These are phyloP conservation scores for Diabrotica balteata DNA, from an alignment of 2,888 invertebrate genomes.

Conservation along the genomic window DNA sequence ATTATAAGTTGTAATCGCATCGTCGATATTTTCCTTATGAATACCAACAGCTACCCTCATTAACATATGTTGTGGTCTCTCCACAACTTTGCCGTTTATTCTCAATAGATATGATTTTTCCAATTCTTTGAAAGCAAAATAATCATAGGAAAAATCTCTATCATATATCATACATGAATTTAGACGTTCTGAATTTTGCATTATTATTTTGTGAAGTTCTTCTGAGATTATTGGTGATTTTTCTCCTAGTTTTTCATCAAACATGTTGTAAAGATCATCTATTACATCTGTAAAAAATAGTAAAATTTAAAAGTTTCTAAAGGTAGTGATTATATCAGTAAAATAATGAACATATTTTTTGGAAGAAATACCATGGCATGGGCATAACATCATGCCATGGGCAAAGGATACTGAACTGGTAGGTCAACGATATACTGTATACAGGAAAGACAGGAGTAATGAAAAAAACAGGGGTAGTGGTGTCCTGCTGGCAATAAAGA, in stretches of 20 bases:
- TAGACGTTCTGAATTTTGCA: conserved; percentile 82
- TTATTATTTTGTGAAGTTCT: conserved; percentile 79
- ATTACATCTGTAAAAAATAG: conserved; percentile 80
- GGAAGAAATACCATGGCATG: no score
- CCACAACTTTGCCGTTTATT: conserved; percentile 89
- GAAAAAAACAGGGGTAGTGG: no score
- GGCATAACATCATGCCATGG: no score
- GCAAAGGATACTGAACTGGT: no score
- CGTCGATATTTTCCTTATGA: conserved; percentile 90
- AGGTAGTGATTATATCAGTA: no score
- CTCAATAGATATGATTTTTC: conserved; percentile 94
- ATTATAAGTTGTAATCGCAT: conserved; percentile 95
- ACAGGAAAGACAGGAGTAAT: no score
- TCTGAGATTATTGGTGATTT: conserved; percentile 87
- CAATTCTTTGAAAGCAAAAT: conserved; percentile 98
- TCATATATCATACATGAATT: conserved; percentile 97
- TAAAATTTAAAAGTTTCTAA: no score
- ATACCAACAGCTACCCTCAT: conserved; percentile 96
- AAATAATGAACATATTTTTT: no score
- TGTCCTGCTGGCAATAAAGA: no score
- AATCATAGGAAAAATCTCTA: conserved; percentile 95
- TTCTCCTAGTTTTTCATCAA: conserved; percentile 74
- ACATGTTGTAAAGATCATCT: conserved; percentile 79
- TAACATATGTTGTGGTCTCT: conserved; percentile 97
- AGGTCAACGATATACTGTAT: no score